These are phyloP conservation scores for Ameiurus melas DNA, from an alignment of 2,113 vertebrate genomes.

Conservation along the genomic window DNA sequence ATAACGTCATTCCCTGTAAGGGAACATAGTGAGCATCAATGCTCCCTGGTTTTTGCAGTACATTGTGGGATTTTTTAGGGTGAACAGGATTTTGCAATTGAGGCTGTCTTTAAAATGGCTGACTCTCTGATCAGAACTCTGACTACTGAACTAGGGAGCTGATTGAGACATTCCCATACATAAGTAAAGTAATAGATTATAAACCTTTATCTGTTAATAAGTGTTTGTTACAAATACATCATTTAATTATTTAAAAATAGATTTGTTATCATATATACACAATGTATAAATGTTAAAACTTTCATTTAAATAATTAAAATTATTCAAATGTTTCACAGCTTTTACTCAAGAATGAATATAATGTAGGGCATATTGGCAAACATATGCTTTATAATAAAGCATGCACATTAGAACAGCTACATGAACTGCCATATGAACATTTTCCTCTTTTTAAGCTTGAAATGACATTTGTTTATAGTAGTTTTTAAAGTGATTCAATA, in stretches of 20 bases:
- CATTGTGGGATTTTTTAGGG: too few species aligned
- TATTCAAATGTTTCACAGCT: neutral
- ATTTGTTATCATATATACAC: neutral
- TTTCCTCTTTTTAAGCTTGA: neutral
- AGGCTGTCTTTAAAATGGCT: too few species aligned
- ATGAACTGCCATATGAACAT: neutral
- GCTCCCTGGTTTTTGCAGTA: too few species aligned
- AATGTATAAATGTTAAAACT: neutral
- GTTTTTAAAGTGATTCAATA: neutral
- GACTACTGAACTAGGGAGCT: too few species aligned
- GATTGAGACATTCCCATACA: neutral
- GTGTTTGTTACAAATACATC: neutral
- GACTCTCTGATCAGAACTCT: too few species aligned
- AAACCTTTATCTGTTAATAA: neutral
- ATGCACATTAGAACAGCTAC: neutral
- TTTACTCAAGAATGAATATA: neutral
- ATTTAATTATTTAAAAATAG: neutral
- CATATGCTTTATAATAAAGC: neutral
- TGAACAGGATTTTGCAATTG: too few species aligned
- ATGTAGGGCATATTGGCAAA: neutral
- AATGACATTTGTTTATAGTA: neutral
- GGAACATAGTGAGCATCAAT: too few species aligned
- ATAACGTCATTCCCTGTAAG: too few species aligned
- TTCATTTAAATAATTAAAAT: neutral
- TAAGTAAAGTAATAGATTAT: neutral